A percentile compares a stretch with the other conserved stretches of the same genome.
Evolutionary conservation across 2,797 vertebrate species (phyloP).

Genomic region (Trachurus trachurus): DNA sequence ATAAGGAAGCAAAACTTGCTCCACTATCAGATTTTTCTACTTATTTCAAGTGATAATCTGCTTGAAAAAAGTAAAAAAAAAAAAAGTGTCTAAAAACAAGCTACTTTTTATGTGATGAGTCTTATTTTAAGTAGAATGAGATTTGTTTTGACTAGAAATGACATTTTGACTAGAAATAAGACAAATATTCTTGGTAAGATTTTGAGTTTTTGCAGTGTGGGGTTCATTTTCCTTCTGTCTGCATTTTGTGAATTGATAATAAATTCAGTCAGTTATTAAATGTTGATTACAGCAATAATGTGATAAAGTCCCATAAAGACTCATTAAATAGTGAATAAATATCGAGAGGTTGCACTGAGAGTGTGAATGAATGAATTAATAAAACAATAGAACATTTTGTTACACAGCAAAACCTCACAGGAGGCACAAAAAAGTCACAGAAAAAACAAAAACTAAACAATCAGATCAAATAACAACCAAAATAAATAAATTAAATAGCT

Average conservation of each 20-base stretch:
- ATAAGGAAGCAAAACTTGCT: too few species aligned
- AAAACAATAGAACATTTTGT: slow-evolving; percentile 18
- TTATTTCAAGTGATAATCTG: too few species aligned
- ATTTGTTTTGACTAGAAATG: too few species aligned
- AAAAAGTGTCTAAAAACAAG: too few species aligned
- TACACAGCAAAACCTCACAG: slow-evolving; percentile 31
- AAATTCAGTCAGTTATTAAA: slow-evolving; percentile 4
- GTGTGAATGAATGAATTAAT: background rate
- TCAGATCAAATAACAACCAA: slow-evolving; percentile 27
- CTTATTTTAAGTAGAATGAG: too few species aligned
- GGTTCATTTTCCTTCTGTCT: background rate
- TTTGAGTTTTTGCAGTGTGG: too few species aligned
- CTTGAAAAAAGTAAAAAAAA: too few species aligned
- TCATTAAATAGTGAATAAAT: slow-evolving; percentile 40
- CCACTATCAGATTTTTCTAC: too few species aligned
- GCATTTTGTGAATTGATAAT: slow-evolving; percentile 2
- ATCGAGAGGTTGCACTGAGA: background rate
- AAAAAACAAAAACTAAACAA: slow-evolving; percentile 47
- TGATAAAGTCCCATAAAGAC: slow-evolving; percentile 10
- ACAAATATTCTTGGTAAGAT: too few species aligned
- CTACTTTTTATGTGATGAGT: too few species aligned
- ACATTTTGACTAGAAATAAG: too few species aligned
- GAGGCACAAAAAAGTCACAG: slow-evolving; percentile 44
- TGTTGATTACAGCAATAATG: slow-evolving; percentile 27
- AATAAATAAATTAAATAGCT: slow-evolving; percentile 75